Percentiles rank a stretch among this genome's conserved stretches.
Conservation (phyloP, 2,888 invertebrate species). For the Meta bourneti region DNA sequence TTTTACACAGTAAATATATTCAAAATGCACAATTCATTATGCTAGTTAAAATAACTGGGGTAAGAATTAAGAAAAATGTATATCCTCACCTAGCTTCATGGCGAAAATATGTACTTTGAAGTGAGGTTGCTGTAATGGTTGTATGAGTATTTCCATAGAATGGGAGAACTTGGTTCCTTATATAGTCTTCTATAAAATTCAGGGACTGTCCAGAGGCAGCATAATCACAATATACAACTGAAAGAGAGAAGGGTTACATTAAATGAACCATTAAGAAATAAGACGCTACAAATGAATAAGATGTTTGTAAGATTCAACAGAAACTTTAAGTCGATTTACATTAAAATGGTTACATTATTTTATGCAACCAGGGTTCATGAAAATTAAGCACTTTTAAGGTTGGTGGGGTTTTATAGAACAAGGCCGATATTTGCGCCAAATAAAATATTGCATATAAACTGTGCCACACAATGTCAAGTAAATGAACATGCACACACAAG, state of each 20-base stretch:
- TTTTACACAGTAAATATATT: too few species aligned
- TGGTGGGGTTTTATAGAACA: too few species aligned
- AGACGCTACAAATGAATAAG: background rate
- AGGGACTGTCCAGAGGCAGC: constrained; percentile 91
- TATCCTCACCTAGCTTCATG: constrained; percentile 82
- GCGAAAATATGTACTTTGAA: constrained; percentile 93
- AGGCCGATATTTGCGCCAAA: too few species aligned
- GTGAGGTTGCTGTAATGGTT: constrained; percentile 90
- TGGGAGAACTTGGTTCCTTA: constrained; percentile 89
- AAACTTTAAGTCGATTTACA: background rate
- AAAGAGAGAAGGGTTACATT: constrained; percentile 70
- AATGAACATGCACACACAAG: too few species aligned
- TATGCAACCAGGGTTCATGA: background rate
- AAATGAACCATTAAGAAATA: background rate
- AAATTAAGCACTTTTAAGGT: background rate
- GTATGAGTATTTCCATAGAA: constrained; percentile 91
- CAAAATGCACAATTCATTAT: too few species aligned
- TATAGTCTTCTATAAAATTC: constrained; percentile 92
- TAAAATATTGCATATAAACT: too few species aligned
- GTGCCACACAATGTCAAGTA: too few species aligned
- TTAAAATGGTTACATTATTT: background rate
- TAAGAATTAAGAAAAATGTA: too few species aligned
- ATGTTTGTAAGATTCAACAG: background rate
- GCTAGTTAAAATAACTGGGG: too few species aligned
- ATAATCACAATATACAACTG: constrained; percentile 90